These are phyloP conservation scores for Drosophila melanica DNA, from an alignment of 1,140 invertebrate genomes.

Conservation along the genomic window DNA sequence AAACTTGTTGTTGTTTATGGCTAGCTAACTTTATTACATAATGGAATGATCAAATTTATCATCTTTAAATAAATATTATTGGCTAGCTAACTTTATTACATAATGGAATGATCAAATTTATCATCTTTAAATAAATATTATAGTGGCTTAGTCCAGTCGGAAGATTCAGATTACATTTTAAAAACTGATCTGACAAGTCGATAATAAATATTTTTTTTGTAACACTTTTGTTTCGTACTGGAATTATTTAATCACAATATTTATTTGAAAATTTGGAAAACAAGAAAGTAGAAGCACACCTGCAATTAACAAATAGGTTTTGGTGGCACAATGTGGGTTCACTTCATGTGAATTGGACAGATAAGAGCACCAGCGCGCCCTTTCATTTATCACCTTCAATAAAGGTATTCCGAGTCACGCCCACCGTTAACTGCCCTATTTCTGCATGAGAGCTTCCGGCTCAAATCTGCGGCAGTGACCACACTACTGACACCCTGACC, in stretches of 20 bases:
- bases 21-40: too few relatives aligned
- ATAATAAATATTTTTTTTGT: too few relatives aligned
- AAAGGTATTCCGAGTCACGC: background rate
- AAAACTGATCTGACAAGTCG: too few relatives aligned
- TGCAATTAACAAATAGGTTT: background rate
- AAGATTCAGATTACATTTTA: too few relatives aligned
- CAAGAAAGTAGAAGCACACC: background rate
- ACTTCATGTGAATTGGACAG: background rate
- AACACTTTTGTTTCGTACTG: too few relatives aligned
- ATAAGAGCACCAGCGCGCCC: background rate
- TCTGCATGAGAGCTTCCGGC: constrained; percentile 46
- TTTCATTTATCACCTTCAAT: background rate
- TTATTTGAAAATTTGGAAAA: background rate
- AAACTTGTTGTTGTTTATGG: too few relatives aligned
- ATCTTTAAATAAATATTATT: too few relatives aligned
- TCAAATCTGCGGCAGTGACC: constrained; percentile 35
- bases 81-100: too few relatives aligned
- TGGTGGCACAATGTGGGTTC: background rate
- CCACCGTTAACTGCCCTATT: constrained; percentile 4
- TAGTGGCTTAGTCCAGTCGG: too few relatives aligned
- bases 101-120: too few relatives aligned
- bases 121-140: too few relatives aligned
- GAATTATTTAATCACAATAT: background rate
- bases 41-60: too few relatives aligned
- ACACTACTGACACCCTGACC: constrained; percentile 36